A percentile compares a stretch with the other conserved stretches of the same genome.
These are phyloP conservation scores for Scelioninae gen. 1 DNA, from an alignment of 2,888 invertebrate species.

Conservation along the genomic window DNA sequence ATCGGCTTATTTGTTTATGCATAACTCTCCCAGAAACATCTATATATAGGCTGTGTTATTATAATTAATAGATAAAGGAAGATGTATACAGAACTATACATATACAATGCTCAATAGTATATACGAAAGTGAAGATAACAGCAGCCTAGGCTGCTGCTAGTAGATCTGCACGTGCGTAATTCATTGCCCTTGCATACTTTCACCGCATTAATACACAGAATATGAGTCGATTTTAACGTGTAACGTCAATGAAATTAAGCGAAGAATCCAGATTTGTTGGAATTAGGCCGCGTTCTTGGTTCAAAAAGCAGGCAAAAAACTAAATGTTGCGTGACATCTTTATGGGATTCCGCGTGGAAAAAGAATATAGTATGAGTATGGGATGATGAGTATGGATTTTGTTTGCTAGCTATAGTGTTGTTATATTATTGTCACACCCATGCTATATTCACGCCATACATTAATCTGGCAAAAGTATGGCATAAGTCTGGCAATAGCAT, in stretches of 20 bases:
- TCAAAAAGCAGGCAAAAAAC: not conserved
- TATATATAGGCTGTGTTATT: no score
- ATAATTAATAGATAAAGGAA: constrained; percentile 37
- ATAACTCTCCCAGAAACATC: no score
- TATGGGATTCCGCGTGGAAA: no score
- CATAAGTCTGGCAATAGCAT: no score
- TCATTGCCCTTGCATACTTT: constrained; percentile 71
- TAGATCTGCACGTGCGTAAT: constrained; percentile 66
- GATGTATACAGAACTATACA: constrained; percentile 22
- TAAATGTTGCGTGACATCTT: not conserved
- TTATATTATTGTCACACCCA: no score
- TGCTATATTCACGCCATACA: no score
- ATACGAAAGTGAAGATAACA: constrained; percentile 70
- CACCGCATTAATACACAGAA: constrained; percentile 61
- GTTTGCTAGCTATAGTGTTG: no score
- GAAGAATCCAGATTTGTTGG: constrained; percentile 27
- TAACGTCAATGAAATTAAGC: constrained; percentile 50
- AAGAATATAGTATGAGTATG: no score
- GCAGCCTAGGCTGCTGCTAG: constrained; percentile 62
- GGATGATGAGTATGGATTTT: no score
- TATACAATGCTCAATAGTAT: constrained; percentile 48
- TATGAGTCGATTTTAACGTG: constrained; percentile 37
- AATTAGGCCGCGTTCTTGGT: constrained; percentile 1
- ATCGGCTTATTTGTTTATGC: no score
- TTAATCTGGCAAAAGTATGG: no score